Conservation (phyloP, 1,140 invertebrate genomes). For the Lepidotrigona ventralis region DNA sequence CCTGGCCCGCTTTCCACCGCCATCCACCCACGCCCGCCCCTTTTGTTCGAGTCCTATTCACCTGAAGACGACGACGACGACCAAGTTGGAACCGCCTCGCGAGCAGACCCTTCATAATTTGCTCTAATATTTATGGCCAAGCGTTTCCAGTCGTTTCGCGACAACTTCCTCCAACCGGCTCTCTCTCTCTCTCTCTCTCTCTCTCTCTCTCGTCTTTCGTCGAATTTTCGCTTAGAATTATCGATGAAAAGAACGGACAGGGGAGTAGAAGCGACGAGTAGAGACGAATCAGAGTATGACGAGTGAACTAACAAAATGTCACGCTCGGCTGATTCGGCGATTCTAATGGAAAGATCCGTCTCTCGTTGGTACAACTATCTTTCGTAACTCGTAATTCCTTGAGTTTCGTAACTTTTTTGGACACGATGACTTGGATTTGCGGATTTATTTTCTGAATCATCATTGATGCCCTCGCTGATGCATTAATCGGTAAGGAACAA, state of each 20-base stretch:
- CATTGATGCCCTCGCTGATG: no score
- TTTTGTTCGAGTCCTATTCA: conserved; percentile 28
- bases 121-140: conserved; percentile 19
- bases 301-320: neutral
- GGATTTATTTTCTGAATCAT: no score
- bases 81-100: neutral
- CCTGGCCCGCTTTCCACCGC: conserved; percentile 36
- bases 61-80: conserved; percentile 1
- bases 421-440: no score
- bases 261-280: neutral
- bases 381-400: no score
- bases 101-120: conserved; percentile 8
- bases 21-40: neutral
- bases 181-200: neutral
- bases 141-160: neutral
- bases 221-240: neutral
- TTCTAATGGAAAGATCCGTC: neutral
- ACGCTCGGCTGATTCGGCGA: neutral
- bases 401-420: no score
- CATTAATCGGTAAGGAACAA: no score
- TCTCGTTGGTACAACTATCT: neutral
- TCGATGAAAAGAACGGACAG: neutral
- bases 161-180: neutral
- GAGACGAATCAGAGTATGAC: neutral
- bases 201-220: accelerated